Conservation (phyloP, 2,113 vertebrate species). For the Bubalus kerabau region DNA sequence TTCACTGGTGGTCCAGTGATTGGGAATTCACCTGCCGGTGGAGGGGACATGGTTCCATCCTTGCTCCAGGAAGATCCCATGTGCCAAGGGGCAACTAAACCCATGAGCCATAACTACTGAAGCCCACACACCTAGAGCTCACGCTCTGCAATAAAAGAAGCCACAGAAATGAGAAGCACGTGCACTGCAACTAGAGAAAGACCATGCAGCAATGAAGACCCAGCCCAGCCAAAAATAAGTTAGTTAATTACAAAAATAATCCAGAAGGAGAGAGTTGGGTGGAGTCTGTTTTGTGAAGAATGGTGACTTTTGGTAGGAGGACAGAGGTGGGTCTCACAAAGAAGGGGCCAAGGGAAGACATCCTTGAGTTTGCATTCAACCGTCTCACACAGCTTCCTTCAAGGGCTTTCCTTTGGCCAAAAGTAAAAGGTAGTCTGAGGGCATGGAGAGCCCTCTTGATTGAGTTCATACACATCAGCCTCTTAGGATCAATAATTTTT, state of each 20-base stretch:
- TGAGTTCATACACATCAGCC: not conserved
- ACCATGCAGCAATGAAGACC: not conserved
- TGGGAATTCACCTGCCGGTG: not conserved
- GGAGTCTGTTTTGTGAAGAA: not conserved
- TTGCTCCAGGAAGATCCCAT: not conserved
- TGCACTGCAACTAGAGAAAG: not conserved
- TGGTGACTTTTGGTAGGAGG: not conserved
- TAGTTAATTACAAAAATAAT: not conserved
- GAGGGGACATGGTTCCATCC: not conserved
- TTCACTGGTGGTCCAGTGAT: not conserved
- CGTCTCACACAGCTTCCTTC: not conserved
- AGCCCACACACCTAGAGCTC: not conserved
- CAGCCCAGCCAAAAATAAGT: not conserved
- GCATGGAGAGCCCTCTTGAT: not conserved
- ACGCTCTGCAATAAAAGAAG: not conserved
- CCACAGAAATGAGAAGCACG: accelerated
- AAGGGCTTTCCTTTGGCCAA: not conserved
- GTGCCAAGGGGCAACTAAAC: not conserved
- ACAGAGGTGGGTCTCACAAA: not conserved
- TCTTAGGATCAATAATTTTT: not conserved
- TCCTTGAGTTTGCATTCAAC: not conserved
- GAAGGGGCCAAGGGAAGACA: not conserved
- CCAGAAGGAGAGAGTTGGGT: not conserved
- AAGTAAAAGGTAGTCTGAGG: not conserved
- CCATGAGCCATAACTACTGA: not conserved